Conservation (phyloP, 1,140 invertebrate species). For the Sminthurinus signatus region DNA sequence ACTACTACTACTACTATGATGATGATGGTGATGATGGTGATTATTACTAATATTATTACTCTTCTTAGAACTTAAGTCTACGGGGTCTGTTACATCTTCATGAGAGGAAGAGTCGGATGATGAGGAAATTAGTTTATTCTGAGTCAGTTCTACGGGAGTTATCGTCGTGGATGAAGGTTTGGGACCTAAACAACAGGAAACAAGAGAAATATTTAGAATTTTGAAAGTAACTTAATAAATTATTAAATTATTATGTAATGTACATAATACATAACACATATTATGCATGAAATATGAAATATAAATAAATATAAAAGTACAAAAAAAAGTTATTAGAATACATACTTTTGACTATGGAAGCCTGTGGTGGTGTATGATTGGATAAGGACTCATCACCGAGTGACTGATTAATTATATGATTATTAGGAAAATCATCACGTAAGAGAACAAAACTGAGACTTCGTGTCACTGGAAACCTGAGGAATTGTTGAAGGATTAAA, state of each 20-base stretch:
- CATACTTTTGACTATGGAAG: slow-evolving; percentile 18
- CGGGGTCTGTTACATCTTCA: slow-evolving; percentile 8
- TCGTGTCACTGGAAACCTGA: slow-evolving; percentile 74
- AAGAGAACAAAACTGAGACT: slow-evolving; percentile 53
- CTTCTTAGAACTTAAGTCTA: slow-evolving; percentile 12
- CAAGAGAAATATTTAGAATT: too few species aligned
- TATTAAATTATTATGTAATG: too few species aligned
- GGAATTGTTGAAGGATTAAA: slow-evolving; percentile 76
- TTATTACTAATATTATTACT: too few species aligned
- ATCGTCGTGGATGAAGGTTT: slow-evolving; percentile 10
- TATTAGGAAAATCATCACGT: slow-evolving; percentile 36
- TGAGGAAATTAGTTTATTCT: slow-evolving; percentile 9
- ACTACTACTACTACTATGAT: too few species aligned
- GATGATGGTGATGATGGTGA: too few species aligned
- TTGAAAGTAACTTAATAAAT: too few species aligned
- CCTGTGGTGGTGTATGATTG: slow-evolving; percentile 10
- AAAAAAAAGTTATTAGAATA: too few species aligned
- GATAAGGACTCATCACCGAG: slow-evolving; percentile 11
- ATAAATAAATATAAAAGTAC: too few species aligned
- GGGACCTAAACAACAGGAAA: slow-evolving; percentile 7
- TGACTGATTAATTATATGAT: slow-evolving; percentile 19
- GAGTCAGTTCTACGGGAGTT: slow-evolving; percentile 11
- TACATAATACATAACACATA: too few species aligned
- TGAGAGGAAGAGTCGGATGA: slow-evolving; percentile 12
- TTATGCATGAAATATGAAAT: too few species aligned